phyloP scores from a whole-genome alignment of 2,888 invertebrate species.

The Acleris sparsana region DNA sequence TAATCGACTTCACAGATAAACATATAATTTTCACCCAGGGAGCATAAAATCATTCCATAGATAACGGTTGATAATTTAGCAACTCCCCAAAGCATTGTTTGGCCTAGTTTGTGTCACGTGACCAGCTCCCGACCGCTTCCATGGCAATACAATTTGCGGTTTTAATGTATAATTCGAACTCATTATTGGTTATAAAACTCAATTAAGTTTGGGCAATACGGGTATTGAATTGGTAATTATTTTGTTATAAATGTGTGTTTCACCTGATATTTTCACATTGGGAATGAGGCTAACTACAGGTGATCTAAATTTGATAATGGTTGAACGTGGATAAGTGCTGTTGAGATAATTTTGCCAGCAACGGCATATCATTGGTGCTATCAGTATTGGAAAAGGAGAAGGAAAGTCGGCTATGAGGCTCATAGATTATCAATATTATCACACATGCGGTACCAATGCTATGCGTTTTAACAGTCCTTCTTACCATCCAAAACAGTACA shows the following conservation, averaged over 20 bases:
- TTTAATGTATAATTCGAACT: constrained; percentile 20
- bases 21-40: constrained; percentile 14
- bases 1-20: not conserved
- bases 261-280: no score
- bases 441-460: no score
- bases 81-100: constrained; percentile 10
- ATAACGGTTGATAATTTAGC: constrained; percentile 22
- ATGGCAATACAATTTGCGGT: constrained; percentile 19
- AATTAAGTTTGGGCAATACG: constrained; percentile 15
- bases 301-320: no score
- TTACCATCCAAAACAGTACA: no score
- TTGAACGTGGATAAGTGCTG: no score
- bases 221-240: constrained; percentile 12
- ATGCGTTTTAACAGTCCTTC: no score
- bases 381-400: no score
- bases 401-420: no score
- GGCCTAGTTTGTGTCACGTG: constrained; percentile 11
- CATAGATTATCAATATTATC: no score
- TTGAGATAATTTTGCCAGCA: no score
- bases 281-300: no score
- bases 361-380: no score
- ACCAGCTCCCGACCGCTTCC: constrained; percentile 1
- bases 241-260: not conserved
- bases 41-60: constrained; percentile 23
- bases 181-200: constrained; percentile 20